A percentile compares a stretch with the other conserved stretches of the same genome.
Evolutionary conservation across 2,113 vertebrate genomes (phyloP).

Genomic region (Acrocephalus arundinaceus): DNA sequence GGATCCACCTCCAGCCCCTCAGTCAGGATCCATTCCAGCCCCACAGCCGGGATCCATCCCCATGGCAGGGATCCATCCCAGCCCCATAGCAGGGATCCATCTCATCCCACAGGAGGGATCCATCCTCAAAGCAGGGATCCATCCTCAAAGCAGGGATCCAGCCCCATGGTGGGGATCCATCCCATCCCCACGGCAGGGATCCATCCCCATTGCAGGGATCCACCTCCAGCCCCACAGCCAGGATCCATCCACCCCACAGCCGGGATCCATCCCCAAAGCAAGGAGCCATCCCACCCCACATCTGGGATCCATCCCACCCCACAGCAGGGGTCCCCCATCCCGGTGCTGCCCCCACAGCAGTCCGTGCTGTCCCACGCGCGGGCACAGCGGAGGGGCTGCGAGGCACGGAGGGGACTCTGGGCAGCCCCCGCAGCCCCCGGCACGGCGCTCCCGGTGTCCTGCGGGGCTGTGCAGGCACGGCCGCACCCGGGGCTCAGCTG

Average conservation of each 20-base stretch:
- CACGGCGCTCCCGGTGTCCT: rapidly evolving
- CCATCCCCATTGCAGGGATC: neutral
- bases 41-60: neutral
- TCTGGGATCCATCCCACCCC: neutral
- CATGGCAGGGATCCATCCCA: neutral
- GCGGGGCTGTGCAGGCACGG: neutral
- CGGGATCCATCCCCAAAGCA: neutral
- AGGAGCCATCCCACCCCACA: neutral
- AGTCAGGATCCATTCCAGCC: neutral
- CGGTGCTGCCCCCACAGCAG: neutral
- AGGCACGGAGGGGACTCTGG: neutral
- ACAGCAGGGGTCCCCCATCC: neutral
- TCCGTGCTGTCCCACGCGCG: neutral
- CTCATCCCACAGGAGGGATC: neutral
- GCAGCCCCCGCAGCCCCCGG: rapidly evolving
- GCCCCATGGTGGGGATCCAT: neutral
- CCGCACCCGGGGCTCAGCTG: conserved; percentile 28
- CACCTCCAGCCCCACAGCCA: neutral
- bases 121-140: neutral
- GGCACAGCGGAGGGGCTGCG: neutral
- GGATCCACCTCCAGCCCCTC: neutral
- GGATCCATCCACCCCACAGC: neutral
- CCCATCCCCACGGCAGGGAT: neutral
- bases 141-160: neutral
- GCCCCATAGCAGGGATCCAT: neutral